These are phyloP conservation scores for Chymomyza amoena DNA, from an alignment of 2,888 invertebrate species.

Conservation along the genomic window DNA sequence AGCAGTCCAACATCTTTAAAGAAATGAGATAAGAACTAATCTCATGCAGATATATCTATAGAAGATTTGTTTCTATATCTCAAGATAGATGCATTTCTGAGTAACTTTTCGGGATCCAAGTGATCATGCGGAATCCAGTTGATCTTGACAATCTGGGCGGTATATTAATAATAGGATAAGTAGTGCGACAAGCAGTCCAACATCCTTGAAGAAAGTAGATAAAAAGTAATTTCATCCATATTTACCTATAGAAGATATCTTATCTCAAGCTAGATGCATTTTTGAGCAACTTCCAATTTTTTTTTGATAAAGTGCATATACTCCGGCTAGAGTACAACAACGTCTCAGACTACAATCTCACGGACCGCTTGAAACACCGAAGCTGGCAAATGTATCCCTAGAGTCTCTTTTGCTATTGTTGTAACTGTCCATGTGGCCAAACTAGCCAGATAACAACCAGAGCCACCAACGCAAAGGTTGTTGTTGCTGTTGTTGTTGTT, in stretches of 20 bases:
- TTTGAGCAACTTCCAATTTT: not conserved
- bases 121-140: too few relatives aligned
- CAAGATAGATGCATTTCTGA: not conserved
- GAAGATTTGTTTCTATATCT: too few relatives aligned
- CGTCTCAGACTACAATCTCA: slow-evolving; percentile 11
- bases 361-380: not conserved
- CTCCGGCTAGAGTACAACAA: slow-evolving; percentile 12
- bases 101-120: too few relatives aligned
- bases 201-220: too few relatives aligned
- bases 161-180: too few relatives aligned
- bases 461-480: slow-evolving; percentile 63
- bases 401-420: slow-evolving; percentile 35
- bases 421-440: slow-evolving; percentile 13
- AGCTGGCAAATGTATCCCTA: slow-evolving; percentile 50
- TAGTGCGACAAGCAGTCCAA: too few relatives aligned
- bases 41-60: too few relatives aligned
- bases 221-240: too few relatives aligned
- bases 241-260: too few relatives aligned
- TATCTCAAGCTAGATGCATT: not conserved
- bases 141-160: too few relatives aligned
- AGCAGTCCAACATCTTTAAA: too few relatives aligned
- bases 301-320: not conserved
- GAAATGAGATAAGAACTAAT: too few relatives aligned
- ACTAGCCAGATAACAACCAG: slow-evolving; percentile 30
- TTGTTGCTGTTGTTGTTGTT: slow-evolving; percentile 19